Base-by-base conservation (phyloP, 2,797 vertebrate genomes). In the Cyclura pinguis region DNA sequence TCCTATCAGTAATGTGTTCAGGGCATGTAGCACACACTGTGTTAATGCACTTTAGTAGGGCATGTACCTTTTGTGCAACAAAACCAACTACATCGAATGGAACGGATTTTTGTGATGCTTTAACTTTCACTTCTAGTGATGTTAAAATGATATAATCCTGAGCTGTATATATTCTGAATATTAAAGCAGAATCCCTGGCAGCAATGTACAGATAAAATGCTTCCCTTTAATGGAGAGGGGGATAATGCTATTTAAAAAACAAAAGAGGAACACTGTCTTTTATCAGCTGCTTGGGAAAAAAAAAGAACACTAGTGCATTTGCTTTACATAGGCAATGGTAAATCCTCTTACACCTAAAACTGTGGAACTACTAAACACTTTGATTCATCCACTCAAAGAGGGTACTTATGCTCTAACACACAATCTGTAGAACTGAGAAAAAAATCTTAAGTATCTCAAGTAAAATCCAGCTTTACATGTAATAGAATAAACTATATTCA, bases 331-430 rank as follows among this genome's bases (percentile, higher is more conserved):
- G 20, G 90, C 83, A 89, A 89, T 80, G 89, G 50, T 87, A 95
- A 96, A 96, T 96, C 90, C 92, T 94, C 94, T 95, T 94, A 94
- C 64, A 78, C 50, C 83, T 93, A 84, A 87, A 94, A 90, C 32
- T 57, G 78, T 89, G 72, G 84, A 93, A 80, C 80, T 89, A 80
- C 86, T 93, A 88, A 91, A 93, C 89, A 95, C 93, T 64, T 81
- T 89, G 83, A 62, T 94, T 91, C 88, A 91, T 93, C 87, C 90
- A 89, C 88, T 76, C 93, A 92, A 93, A 96, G 88, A 80, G 86
- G 91, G 89, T 91, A 90, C 93, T 93, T 94, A 91, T 62, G 90
- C 88, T 92, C 89, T 0, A 0, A 92, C 92, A 72, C 35, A 81
- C 78, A 89, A 59, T 93, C 93, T 89, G 80, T 88, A 87, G 88